Evolutionary conservation across 1,140 invertebrate genomes (phyloP).

Genomic region (Drosophila pectinifera): DNA sequence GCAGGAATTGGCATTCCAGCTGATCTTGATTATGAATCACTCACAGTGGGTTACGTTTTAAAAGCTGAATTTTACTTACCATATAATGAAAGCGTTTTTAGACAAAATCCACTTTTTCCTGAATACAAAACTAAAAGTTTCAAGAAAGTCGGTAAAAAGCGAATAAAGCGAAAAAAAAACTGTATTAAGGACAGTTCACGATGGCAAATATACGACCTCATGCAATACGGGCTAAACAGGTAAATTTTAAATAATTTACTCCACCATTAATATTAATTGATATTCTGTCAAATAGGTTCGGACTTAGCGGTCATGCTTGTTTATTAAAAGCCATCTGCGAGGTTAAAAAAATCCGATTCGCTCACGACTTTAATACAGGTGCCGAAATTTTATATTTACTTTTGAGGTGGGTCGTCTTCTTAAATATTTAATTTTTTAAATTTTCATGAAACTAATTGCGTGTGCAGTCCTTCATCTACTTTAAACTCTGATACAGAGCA

Average conservation of each 20-base stretch:
- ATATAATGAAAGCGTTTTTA: slow-evolving; percentile 14
- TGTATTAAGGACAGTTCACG: slow-evolving; percentile 7
- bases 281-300: not conserved
- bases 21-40: slow-evolving; percentile 18
- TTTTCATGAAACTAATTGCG: not conserved
- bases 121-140: slow-evolving; percentile 5
- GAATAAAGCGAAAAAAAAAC: too few species aligned
- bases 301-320: slow-evolving; percentile 10
- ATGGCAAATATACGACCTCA: slow-evolving; percentile 11
- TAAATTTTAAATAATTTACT: not conserved
- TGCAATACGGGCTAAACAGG: slow-evolving; percentile 9
- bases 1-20: slow-evolving; percentile 20
- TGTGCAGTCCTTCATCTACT: slow-evolving; percentile 10
- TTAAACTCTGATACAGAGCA: slow-evolving; percentile 7
- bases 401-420: not conserved
- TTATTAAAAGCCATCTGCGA: slow-evolving; percentile 24
- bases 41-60: slow-evolving; percentile 22
- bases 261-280: rapidly evolving
- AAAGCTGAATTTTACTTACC: slow-evolving; percentile 18
- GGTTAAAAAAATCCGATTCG: slow-evolving; percentile 2
- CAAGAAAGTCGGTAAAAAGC: not conserved
- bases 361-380: slow-evolving; percentile 3
- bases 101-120: slow-evolving; percentile 15
- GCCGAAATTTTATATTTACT: slow-evolving; percentile 16
- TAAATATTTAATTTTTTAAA: too few species aligned